phyloP scores from a whole-genome alignment of 2,113 vertebrate genomes.

The Coregonus clupeaformis region DNA sequence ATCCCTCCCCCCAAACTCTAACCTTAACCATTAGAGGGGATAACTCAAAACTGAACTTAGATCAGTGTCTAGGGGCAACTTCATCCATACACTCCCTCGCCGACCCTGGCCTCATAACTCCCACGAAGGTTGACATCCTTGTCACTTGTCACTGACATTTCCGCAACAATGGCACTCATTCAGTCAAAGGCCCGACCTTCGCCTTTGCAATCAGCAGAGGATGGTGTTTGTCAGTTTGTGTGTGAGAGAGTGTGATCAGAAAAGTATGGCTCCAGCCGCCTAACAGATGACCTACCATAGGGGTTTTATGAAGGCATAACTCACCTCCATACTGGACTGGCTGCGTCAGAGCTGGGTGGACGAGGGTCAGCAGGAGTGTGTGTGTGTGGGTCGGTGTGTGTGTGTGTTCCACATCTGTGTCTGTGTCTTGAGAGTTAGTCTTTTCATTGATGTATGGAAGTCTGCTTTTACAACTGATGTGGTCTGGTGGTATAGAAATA shows the following conservation, averaged over 20 bases:
- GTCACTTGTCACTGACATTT: not conserved
- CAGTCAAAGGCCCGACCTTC: constrained; percentile 8
- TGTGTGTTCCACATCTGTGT: not conserved
- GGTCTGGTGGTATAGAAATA: too few species aligned
- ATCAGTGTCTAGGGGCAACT: not conserved
- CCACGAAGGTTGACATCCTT: not conserved
- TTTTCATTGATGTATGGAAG: not conserved
- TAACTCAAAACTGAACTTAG: not conserved
- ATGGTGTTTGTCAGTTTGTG: not conserved
- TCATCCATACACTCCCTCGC: not conserved
- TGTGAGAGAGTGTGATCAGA: not conserved
- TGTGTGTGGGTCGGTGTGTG: not conserved
- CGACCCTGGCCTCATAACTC: not conserved
- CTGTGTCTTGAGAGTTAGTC: not conserved
- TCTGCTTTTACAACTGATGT: not conserved
- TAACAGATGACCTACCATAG: not conserved
- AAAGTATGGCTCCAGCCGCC: not conserved
- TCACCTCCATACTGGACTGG: not conserved
- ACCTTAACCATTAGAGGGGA: too few species aligned
- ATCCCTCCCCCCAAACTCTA: too few species aligned
- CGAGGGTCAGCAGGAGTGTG: not conserved
- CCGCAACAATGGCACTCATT: not conserved
- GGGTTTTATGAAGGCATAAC: not conserved
- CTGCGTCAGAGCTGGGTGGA: not conserved
- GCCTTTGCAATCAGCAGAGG: constrained; percentile 9